Evolutionary conservation across 2,113 vertebrate species (phyloP).

Genomic region (Burhinus oedicnemus): DNA sequence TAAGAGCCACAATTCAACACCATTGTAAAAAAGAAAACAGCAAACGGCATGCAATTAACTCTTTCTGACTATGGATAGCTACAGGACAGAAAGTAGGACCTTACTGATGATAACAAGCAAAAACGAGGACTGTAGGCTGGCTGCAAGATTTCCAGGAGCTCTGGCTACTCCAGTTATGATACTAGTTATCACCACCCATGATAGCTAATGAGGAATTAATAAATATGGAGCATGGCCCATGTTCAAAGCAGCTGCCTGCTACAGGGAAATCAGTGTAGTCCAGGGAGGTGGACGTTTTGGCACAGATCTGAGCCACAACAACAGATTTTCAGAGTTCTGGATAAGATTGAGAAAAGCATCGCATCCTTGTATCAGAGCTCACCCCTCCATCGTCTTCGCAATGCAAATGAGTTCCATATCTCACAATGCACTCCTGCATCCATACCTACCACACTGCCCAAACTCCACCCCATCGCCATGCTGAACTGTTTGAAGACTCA

Average conservation of each 20-base stretch:
- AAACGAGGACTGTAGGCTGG: not conserved
- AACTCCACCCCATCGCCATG: fast-evolving
- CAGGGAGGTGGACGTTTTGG: not conserved
- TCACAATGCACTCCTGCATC: not conserved
- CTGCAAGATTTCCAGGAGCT: constrained; percentile 14
- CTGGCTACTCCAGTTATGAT: not conserved
- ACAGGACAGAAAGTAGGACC: not conserved
- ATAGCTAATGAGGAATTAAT: not conserved
- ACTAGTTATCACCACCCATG: not conserved
- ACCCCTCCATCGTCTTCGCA: not conserved
- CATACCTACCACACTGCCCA: fast-evolving
- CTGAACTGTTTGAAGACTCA: not conserved
- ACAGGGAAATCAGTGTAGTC: not conserved
- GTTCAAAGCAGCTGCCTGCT: not conserved
- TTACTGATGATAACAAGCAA: constrained; percentile 11
- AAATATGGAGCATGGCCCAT: fast-evolving
- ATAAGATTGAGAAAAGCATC: not conserved
- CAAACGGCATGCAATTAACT: not conserved
- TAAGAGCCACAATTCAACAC: constrained; percentile 35
- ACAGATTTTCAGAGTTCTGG: not conserved
- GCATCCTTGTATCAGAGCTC: not conserved
- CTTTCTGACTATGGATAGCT: not conserved
- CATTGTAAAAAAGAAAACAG: not conserved
- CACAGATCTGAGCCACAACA: not conserved
- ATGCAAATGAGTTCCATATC: not conserved